Evolutionary conservation across 1,140 invertebrate species (phyloP).

Genomic region (Drosophila busckii): DNA sequence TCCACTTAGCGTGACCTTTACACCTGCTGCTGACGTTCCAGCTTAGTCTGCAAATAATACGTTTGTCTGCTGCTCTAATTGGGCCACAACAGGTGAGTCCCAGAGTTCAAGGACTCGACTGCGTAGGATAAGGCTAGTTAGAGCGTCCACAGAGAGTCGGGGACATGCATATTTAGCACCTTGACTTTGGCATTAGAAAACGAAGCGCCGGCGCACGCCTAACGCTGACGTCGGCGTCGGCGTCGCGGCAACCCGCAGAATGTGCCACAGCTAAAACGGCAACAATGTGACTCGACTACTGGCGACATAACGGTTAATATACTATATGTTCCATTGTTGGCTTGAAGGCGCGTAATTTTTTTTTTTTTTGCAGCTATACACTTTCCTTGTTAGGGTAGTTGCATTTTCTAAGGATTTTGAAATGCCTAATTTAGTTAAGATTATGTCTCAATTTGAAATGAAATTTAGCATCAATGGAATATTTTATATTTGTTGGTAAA

Average conservation of each 20-base stretch:
- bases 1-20: conserved; percentile 29
- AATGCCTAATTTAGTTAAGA: no score
- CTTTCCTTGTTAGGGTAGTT: no score
- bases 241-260: conserved; percentile 19
- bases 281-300: no score
- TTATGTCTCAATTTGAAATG: no score
- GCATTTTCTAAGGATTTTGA: no score
- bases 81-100: conserved; percentile 5
- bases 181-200: conserved; percentile 2
- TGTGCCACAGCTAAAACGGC: conserved; percentile 5
- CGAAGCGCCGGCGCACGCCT: no score
- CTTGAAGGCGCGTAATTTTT: not conserved
- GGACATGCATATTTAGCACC: conserved; percentile 35
- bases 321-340: not conserved
- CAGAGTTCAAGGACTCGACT: conserved; percentile 5
- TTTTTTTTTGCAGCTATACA: no score
- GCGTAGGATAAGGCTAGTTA: conserved; percentile 54
- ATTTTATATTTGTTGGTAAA: no score
- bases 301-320: conserved; percentile 16
- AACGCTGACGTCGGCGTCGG: no score
- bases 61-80: conserved; percentile 10
- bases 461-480: no score
- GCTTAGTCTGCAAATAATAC: conserved; percentile 49
- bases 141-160: conserved; percentile 12
- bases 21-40: conserved; percentile 37